These are phyloP conservation scores for Drosophila mayaguana DNA, from an alignment of 2,888 invertebrate species.

Conservation along the genomic window DNA sequence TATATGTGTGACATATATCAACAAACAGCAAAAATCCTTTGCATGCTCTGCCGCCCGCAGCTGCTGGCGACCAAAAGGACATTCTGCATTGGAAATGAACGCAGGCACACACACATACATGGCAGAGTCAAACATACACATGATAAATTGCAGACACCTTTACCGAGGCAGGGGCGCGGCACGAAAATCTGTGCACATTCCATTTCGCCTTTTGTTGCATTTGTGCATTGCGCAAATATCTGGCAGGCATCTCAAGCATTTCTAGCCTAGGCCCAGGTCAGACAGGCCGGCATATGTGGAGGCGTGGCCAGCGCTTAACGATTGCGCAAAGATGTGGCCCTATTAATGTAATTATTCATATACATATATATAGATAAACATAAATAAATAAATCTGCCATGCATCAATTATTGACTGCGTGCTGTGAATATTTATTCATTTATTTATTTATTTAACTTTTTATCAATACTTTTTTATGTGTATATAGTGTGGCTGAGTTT, in stretches of 20 bases:
- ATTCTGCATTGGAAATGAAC: constrained; percentile 64
- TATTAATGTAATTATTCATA: not conserved
- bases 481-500: no score
- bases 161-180: constrained; percentile 4
- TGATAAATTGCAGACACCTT: constrained; percentile 76
- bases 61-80: constrained; percentile 38
- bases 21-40: constrained; percentile 39
- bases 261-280: not conserved
- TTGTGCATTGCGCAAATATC: constrained; percentile 68
- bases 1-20: constrained; percentile 39
- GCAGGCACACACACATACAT: constrained; percentile 40
- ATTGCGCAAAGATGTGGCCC: no score
- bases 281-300: constrained; percentile 14
- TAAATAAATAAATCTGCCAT: not conserved
- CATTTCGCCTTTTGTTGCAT: constrained; percentile 56
- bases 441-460: constrained; percentile 39
- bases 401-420: not conserved
- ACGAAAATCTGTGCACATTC: constrained; percentile 45
- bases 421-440: not conserved
- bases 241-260: constrained; percentile 54
- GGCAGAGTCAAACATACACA: constrained; percentile 34
- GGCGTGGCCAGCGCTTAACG: not conserved
- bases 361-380: not conserved
- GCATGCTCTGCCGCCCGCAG: constrained; percentile 1
- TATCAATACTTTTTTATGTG: not conserved